Base-by-base conservation (phyloP, 2,888 invertebrate genomes). In the Galerucella pusilla region DNA sequence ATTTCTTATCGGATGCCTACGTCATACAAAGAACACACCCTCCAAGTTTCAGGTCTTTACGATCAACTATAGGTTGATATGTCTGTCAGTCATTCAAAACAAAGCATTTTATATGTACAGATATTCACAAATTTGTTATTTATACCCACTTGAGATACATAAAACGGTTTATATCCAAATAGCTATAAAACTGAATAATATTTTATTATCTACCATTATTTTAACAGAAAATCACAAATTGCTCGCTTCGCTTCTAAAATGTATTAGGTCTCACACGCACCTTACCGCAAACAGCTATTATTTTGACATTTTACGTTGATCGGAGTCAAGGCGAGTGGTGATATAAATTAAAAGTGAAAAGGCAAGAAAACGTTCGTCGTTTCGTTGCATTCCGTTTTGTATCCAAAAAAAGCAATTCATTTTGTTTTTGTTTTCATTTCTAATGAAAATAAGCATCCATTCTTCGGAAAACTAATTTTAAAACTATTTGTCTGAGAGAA, bases 331-430 rank as follows among this genome's bases (percentile, higher is more conserved):
- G 65, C 25, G 54, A 64, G 65, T 54, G 54, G 65, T 25, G 54
- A 42, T 71, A 65, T 71, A 65, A 71, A 65, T 71, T 63, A 65
- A 65, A 65, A 20, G n/a, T 45, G 45, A 71, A 65, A 65, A 63
- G 70, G 65, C 71, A 71, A 70, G 6, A 6, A 35, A 35, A 71
- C 35, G 63, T 28, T 28, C 52, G 49, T 70, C 70, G 63, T 49
- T 12, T 25, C 16, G 10, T 20, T 57, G 10, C 9, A 16, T 20
- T 57, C 2, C 46, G 20, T 52, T 45, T 49, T 63, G 52, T 70
- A 49, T 25, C 28, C 28, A 14, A 49, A 6, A 46, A 63, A 11
- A n/a, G 49, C 28, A 28, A 61, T 42, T 16, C 9, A 57, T 9
- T 57, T 12, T 46, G 11, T 49, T 11, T 49, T 49, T 3, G 49